These are phyloP conservation scores for Aphodius granarius DNA, from an alignment of 2,888 invertebrate genomes.

Conservation along the genomic window DNA sequence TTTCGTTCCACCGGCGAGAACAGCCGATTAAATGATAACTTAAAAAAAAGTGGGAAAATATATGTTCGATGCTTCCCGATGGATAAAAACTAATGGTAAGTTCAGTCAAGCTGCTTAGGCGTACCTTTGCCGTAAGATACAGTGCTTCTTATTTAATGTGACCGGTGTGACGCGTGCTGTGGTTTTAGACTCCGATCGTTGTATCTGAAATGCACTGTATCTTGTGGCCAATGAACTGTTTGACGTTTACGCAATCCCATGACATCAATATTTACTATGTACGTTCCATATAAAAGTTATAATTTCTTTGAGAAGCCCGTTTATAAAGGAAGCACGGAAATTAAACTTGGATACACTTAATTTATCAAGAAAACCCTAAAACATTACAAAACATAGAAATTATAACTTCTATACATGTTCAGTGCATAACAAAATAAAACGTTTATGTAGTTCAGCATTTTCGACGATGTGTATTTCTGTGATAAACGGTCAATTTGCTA, in stretches of 20 bases:
- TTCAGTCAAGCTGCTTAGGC: too few relatives aligned
- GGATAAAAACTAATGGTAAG: too few relatives aligned
- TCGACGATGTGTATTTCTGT: neutral
- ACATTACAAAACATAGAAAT: neutral
- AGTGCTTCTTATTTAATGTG: too few relatives aligned
- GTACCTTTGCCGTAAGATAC: too few relatives aligned
- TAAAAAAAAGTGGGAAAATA: neutral
- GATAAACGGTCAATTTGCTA: too few relatives aligned
- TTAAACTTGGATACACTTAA: neutral
- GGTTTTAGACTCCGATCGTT: too few relatives aligned
- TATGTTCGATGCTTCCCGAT: neutral
- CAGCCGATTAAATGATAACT: neutral
- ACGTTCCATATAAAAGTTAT: neutral
- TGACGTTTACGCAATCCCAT: neutral
- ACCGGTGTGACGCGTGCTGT: neutral
- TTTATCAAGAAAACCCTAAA: neutral
- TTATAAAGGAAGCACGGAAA: neutral
- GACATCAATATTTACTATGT: neutral
- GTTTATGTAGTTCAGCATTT: neutral
- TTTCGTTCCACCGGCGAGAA: neutral
- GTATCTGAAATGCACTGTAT: too few relatives aligned
- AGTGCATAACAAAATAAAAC: neutral
- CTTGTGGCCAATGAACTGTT: too few relatives aligned
- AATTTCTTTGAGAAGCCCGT: neutral
- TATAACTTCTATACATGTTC: neutral